These are phyloP conservation scores for Noctua janthina DNA, from an alignment of 2,888 invertebrate genomes.

Conservation along the genomic window DNA sequence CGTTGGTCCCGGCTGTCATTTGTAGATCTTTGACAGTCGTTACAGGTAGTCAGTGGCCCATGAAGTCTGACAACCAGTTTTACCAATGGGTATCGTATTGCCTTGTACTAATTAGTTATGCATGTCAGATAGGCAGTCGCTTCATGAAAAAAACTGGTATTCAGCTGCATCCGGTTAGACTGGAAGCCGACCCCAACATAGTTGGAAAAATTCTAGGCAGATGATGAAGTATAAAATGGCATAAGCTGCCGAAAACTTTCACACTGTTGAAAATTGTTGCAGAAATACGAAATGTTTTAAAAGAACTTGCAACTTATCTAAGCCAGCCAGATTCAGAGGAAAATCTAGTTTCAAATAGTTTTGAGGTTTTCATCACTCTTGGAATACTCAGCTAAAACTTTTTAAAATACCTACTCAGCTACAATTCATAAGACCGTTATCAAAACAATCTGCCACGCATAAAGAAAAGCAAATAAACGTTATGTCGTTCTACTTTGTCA, in stretches of 20 bases:
- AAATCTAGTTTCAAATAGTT: background rate
- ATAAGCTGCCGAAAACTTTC: background rate
- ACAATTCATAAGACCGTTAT: background rate
- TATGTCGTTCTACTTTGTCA: background rate
- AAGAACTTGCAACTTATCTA: background rate
- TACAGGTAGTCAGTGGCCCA: too few relatives aligned
- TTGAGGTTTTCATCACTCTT: background rate
- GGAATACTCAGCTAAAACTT: background rate
- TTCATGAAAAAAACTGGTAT: too few relatives aligned
- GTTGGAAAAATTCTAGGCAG: too few relatives aligned
- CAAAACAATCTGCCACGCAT: background rate
- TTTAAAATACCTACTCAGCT: background rate
- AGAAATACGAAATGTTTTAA: background rate
- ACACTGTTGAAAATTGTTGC: background rate
- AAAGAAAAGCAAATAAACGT: background rate
- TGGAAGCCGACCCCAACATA: too few relatives aligned
- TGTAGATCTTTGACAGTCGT: too few relatives aligned
- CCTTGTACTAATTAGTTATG: too few relatives aligned
- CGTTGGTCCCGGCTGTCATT: too few relatives aligned
- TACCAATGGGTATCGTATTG: too few relatives aligned
- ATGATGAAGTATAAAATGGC: too few relatives aligned
- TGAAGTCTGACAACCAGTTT: too few relatives aligned
- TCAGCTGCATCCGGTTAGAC: too few relatives aligned
- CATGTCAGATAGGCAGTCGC: too few relatives aligned
- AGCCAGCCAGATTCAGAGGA: background rate